Percentiles rank a stretch among this genome's conserved stretches.
Conservation (phyloP, 2,888 invertebrate species). For the Polydrusus pterygomalis region DNA sequence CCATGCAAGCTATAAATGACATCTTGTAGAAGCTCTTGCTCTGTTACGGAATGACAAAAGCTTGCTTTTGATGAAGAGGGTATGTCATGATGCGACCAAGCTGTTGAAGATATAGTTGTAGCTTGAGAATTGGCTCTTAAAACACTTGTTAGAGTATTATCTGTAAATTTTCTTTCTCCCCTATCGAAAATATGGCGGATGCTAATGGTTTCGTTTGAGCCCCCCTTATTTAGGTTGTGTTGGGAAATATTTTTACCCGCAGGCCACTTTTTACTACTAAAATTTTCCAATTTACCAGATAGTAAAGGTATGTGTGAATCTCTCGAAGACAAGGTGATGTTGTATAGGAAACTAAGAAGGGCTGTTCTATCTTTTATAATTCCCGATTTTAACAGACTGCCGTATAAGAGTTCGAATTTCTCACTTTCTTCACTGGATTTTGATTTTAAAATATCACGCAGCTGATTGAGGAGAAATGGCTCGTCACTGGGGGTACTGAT, state of each 20-base stretch:
- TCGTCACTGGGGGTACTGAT: conserved; percentile 62
- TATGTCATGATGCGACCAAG: conserved; percentile 65
- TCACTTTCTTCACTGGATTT: conserved; percentile 63
- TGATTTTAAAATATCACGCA: conserved; percentile 60
- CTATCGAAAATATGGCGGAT: conserved; percentile 62
- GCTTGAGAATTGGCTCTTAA: conserved; percentile 57
- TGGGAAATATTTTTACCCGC: conserved; percentile 57
- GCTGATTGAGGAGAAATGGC: conserved; percentile 63
- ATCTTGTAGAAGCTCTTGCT: conserved; percentile 80
- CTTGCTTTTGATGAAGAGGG: conserved; percentile 61
- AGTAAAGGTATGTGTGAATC: conserved; percentile 58
- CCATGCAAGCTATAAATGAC: conserved; percentile 92
- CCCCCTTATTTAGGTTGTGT: conserved; percentile 59
- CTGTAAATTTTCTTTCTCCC: conserved; percentile 54
- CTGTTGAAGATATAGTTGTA: conserved; percentile 62
- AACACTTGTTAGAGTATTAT: conserved; percentile 40
- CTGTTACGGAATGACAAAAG: conserved; percentile 64
- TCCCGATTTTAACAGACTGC: conserved; percentile 65
- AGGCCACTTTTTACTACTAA: conserved; percentile 55
- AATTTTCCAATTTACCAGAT: conserved; percentile 62
- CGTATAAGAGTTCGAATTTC: conserved; percentile 67
- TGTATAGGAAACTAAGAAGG: conserved; percentile 64
- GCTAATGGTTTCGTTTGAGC: conserved; percentile 62
- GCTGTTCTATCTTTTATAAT: conserved; percentile 65
- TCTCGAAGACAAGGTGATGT: conserved; percentile 59